Conservation (phyloP, 2,888 invertebrate species). For the Pristionchus maxplancki region DNA sequence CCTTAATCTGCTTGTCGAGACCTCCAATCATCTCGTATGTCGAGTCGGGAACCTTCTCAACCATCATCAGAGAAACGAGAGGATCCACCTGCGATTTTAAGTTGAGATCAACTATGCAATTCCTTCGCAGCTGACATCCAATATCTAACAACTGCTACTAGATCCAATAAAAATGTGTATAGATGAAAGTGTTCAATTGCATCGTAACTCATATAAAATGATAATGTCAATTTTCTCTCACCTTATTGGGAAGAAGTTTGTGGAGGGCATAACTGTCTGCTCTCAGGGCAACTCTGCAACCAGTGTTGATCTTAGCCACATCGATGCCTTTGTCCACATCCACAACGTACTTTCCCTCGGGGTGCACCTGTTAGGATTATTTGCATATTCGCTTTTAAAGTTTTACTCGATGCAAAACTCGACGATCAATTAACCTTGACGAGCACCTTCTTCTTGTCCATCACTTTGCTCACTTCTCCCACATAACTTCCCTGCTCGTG, state of each 20-base stretch:
- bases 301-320: constrained; percentile 96
- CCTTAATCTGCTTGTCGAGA: constrained; percentile 98
- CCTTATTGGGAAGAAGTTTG: constrained; percentile 98
- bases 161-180: background rate
- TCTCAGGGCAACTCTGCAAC: constrained; percentile 95
- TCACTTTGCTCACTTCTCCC: constrained; percentile 98
- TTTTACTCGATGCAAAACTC: too few relatives aligned
- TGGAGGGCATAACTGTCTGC: constrained; percentile 99
- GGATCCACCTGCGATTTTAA: constrained; percentile 88
- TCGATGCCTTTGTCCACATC: constrained; percentile 99
- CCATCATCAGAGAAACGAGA: constrained; percentile 99
- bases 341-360: constrained; percentile 99
- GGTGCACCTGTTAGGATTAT: constrained; percentile 85
- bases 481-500: constrained; percentile 98
- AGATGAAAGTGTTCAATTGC: background rate
- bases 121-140: background rate
- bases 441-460: constrained; percentile 99
- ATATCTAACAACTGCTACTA: background rate
- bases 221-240: constrained; percentile 69
- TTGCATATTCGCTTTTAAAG: too few relatives aligned
- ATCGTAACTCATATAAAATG: background rate
- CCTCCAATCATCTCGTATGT: constrained; percentile 99
- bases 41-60: constrained; percentile 99
- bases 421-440: constrained; percentile 84
- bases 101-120: background rate